A percentile compares a stretch with the other conserved stretches of the same genome.
These are phyloP conservation scores for Cherax destructor DNA, from an alignment of 1,140 invertebrate species.

Conservation along the genomic window DNA sequence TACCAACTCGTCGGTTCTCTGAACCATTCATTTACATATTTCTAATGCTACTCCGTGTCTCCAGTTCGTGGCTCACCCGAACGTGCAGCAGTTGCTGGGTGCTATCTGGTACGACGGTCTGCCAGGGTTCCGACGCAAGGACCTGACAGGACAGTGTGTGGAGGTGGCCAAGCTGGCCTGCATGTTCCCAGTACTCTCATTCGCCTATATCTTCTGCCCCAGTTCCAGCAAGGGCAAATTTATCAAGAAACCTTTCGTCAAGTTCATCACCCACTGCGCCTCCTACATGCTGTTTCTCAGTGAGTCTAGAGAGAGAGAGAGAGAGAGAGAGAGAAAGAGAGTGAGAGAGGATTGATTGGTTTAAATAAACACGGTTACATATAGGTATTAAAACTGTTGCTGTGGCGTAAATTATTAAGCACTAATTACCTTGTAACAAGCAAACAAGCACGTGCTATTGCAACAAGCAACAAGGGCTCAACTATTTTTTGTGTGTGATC, in stretches of 20 bases:
- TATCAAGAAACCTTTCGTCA: constrained; percentile 94
- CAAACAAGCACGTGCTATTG: too few relatives aligned
- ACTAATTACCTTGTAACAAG: too few relatives aligned
- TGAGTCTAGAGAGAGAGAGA: constrained; percentile 76
- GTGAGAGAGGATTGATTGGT: too few relatives aligned
- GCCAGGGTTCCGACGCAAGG: constrained; percentile 89
- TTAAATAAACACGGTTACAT: too few relatives aligned
- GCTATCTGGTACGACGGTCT: constrained; percentile 95
- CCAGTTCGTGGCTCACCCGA: constrained; percentile 95
- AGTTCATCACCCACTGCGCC: constrained; percentile 93
- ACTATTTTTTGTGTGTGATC: neutral
- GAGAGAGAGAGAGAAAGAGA: neutral
- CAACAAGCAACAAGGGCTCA: too few relatives aligned
- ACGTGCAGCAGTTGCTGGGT: constrained; percentile 91
- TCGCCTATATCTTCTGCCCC: constrained; percentile 89
- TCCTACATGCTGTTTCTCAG: constrained; percentile 92
- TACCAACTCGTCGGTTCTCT: too few relatives aligned
- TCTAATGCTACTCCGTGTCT: neutral
- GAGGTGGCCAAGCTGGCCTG: constrained; percentile 86
- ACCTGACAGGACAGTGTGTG: constrained; percentile 81
- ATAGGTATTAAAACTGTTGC: too few relatives aligned
- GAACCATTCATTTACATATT: too few relatives aligned
- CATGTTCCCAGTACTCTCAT: constrained; percentile 90
- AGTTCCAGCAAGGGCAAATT: constrained; percentile 87
- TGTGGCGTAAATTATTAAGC: too few relatives aligned